Base-by-base conservation (phyloP, 2,797 vertebrate species). In the Enoplosus armatus region DNA sequence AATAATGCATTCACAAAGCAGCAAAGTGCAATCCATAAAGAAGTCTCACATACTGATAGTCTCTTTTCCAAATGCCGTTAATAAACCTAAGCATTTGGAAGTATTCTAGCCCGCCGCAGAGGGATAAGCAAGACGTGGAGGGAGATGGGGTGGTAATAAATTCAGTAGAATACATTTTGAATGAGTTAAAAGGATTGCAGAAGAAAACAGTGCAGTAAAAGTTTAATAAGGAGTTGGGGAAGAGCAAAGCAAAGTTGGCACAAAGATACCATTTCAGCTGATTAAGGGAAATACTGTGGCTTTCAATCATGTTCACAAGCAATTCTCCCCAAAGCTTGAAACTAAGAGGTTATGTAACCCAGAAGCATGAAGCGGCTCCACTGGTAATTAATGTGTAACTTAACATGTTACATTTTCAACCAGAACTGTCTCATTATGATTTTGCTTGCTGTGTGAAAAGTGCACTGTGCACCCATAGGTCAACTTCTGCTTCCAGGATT, bases 91-190 rank as follows among this genome's bases (percentile, higher is more conserved):
- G 61, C 64, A 48, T 84, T 72, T 74, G 53, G 79, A 87, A 69
- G 67, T 33, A 77, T 83, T 84, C 26, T 41, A 26, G 22, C 35
- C 33, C 4, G 35, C 56, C 1, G 15, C 69, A 68, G 59, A 75
- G 77, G 60, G 73, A 73, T 82, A 80, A 87, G 70, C 70, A 45
- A 79, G 78, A 61, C 27, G n/a, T 20, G 39, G 43, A 54, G 37
- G 27, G 61, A 54, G 67, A 69, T 18, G 48, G 43, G 54, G 35
- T 47, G 29, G 55, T 66, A 68, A 84, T 88, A 67, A 67, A 91
- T 86, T 84, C 60, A 82, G 55, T 2, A 18, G 74, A 82, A 92
- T 82, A 78, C 54, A 85, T 89, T 83, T 86, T 75, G 63, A 87
- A 86, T 73, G 51, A 62, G 77, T 85, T 82, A 78, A 89, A 85